Evolutionary conservation across 2,888 invertebrate species (phyloP).

Genomic region (Campoplex nolae): DNA sequence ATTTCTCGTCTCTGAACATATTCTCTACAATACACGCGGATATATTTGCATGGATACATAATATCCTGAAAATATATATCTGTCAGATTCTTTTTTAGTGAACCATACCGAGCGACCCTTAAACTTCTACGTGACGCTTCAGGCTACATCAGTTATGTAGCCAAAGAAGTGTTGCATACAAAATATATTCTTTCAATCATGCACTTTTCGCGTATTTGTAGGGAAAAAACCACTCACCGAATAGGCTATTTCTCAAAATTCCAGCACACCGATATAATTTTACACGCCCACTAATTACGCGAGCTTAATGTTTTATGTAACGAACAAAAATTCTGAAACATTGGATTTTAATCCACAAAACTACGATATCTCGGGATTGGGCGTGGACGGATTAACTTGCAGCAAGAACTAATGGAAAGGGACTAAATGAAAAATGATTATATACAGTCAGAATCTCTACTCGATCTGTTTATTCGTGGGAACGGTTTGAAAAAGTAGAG

Average conservation of each 20-base stretch:
- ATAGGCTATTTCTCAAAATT: background rate
- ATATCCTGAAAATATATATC: background rate
- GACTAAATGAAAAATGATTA: too few species aligned
- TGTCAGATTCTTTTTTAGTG: background rate
- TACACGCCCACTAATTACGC: too few species aligned
- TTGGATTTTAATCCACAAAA: too few species aligned
- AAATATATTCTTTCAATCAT: background rate
- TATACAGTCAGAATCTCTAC: too few species aligned
- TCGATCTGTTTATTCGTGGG: too few species aligned
- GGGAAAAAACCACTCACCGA: background rate
- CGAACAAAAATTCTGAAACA: too few species aligned
- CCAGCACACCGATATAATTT: too few species aligned
- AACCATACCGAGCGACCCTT: background rate
- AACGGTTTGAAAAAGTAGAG: too few species aligned
- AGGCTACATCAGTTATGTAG: background rate
- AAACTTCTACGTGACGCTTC: background rate
- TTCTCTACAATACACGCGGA: background rate
- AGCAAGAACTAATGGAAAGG: too few species aligned
- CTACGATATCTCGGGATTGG: too few species aligned
- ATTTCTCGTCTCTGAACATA: conserved; percentile 23
- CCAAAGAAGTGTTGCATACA: background rate
- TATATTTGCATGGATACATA: background rate
- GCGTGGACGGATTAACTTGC: too few species aligned
- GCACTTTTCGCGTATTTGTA: background rate
- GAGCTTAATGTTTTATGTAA: too few species aligned